A percentile compares a stretch with the other conserved stretches of the same genome.
These are phyloP conservation scores for Zaprionus ghesquierei DNA, from an alignment of 1,140 invertebrate genomes.

Conservation along the genomic window DNA sequence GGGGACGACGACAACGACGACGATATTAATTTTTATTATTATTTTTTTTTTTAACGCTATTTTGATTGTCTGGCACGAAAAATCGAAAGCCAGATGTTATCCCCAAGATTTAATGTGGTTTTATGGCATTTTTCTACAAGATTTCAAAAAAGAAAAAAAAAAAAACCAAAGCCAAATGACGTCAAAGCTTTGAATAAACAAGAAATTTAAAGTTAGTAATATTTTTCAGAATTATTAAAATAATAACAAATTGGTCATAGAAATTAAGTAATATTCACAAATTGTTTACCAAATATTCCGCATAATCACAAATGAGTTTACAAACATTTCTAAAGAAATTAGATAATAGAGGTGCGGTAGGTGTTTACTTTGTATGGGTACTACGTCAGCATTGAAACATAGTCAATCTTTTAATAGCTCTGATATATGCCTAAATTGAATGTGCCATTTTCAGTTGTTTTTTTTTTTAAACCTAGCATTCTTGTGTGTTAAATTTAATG, in stretches of 20 bases:
- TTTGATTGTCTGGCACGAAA: conserved; percentile 17
- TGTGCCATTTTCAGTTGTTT: conserved; percentile 13
- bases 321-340: background rate
- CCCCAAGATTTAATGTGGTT: background rate
- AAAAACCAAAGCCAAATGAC: conserved; percentile 1
- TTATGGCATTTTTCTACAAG: background rate
- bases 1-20: background rate
- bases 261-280: background rate
- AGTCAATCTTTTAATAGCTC: conserved; percentile 1
- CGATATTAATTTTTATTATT: conserved; percentile 9
- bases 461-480: background rate
- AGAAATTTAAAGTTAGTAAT: background rate
- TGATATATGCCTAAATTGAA: conserved; percentile 6
- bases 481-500: conserved; percentile 14
- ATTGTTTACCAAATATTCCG: background rate
- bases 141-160: background rate
- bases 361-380: background rate
- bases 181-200: background rate
- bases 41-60: conserved; percentile 9
- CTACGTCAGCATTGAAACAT: background rate
- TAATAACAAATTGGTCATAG: background rate
- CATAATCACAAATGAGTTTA: background rate
- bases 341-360: background rate
- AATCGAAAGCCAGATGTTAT: conserved; percentile 22
- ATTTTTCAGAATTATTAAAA: background rate